Percentiles rank a stretch among this genome's conserved stretches.
These are phyloP conservation scores for Macrochelys suwanniensis DNA, from an alignment of 2,797 vertebrate species.

Conservation along the genomic window DNA sequence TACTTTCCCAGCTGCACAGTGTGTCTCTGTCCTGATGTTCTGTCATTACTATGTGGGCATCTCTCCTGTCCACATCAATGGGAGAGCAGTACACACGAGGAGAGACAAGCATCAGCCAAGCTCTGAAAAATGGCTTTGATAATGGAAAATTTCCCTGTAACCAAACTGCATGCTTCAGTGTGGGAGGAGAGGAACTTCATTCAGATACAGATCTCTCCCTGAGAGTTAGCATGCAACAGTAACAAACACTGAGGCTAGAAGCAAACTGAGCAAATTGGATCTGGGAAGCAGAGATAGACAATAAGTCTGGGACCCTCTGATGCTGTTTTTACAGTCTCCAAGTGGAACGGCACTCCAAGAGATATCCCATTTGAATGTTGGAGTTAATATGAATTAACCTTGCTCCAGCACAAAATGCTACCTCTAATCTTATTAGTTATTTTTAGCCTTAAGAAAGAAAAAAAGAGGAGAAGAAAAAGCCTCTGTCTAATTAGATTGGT, in stretches of 20 bases:
- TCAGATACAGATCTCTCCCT: neutral
- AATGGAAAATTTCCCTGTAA: neutral
- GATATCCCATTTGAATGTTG: slow-evolving; percentile 41
- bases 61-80: neutral
- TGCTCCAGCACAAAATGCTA: neutral
- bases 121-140: neutral
- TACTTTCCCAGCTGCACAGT: neutral
- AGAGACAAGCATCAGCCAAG: neutral
- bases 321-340: neutral
- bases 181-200: neutral
- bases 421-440: slow-evolving; percentile 4
- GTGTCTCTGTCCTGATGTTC: neutral
- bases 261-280: neutral
- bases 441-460: slow-evolving; percentile 34
- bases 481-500: slow-evolving; percentile 33
- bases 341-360: neutral
- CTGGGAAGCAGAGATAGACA: neutral
- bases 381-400: slow-evolving; percentile 46
- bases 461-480: slow-evolving; percentile 29
- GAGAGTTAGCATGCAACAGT: neutral
- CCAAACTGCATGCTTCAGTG: neutral
- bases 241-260: neutral
- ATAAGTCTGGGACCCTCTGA: neutral
- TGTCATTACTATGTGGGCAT: neutral
- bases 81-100: neutral